Evolutionary conservation across 37 sponge, comb jelly and placozoan genomes (phyloP).

Genomic region (Agelas oroides): DNA sequence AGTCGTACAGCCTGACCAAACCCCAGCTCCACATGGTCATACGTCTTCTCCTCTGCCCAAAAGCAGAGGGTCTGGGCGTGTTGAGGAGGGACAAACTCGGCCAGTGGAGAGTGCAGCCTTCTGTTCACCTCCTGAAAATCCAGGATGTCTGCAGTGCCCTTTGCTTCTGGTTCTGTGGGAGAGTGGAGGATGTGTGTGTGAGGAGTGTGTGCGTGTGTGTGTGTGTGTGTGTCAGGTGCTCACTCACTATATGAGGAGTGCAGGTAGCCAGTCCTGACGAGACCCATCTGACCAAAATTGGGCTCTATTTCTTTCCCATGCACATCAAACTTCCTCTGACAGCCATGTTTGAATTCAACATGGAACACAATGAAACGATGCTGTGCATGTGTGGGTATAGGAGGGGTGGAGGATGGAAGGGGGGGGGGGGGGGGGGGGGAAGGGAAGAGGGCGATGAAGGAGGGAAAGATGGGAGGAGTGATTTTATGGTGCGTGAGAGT

Average conservation of each 20-base stretch:
- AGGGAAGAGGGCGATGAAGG: too few species aligned
- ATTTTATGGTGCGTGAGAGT: too few species aligned
- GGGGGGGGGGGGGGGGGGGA: too few species aligned
- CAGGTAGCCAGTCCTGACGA: constrained; percentile 75
- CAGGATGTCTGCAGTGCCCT: constrained; percentile 58
- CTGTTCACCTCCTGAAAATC: constrained; percentile 36
- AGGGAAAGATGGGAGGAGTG: too few species aligned
- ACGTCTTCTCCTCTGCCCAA: constrained; percentile 74
- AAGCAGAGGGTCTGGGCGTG: constrained; percentile 67
- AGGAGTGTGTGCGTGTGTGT: too few species aligned
- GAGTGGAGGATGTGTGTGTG: not conserved
- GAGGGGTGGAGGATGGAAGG: not conserved
- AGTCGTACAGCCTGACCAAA: constrained; percentile 64
- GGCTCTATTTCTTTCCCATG: constrained; percentile 77
- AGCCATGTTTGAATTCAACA: constrained; percentile 65
- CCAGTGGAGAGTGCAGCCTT: constrained; percentile 32
- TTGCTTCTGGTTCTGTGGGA: constrained; percentile 55
- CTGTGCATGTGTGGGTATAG: not conserved
- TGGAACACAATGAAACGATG: constrained; percentile 66
- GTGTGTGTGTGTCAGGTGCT: too few species aligned
- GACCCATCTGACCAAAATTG: constrained; percentile 72
- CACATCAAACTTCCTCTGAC: constrained; percentile 66
- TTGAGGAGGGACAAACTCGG: constrained; percentile 37
- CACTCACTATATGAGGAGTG: constrained; percentile 83
- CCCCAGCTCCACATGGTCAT: constrained; percentile 70